These are phyloP conservation scores for Dipodomys ordii DNA, from an alignment of 2,113 vertebrate genomes.

Conservation along the genomic window DNA sequence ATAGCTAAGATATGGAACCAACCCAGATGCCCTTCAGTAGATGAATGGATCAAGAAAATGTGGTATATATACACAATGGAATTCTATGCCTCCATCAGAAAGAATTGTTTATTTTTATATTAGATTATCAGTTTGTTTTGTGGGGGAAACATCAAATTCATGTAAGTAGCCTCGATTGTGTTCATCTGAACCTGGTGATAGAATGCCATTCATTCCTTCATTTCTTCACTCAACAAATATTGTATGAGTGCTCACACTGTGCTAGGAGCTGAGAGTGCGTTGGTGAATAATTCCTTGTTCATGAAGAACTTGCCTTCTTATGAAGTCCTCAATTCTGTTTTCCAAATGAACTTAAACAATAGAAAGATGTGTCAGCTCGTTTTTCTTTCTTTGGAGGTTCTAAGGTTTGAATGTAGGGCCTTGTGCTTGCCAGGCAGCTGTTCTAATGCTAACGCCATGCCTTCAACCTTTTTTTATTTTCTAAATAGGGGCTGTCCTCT, in stretches of 20 bases:
- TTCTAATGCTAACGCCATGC: too few relatives aligned
- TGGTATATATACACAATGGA: too few relatives aligned
- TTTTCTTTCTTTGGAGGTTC: too few relatives aligned
- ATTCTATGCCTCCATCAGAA: too few relatives aligned
- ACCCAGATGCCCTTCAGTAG: too few relatives aligned
- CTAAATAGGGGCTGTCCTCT: too few relatives aligned
- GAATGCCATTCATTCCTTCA: background rate
- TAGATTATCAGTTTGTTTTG: background rate
- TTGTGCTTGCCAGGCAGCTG: too few relatives aligned
- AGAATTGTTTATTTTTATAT: background rate
- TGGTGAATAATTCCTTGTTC: background rate
- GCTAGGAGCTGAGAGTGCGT: background rate
- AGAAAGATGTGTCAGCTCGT: slow-evolving; percentile 22
- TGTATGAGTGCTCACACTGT: background rate
- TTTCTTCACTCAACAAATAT: background rate
- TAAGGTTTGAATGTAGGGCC: too few relatives aligned
- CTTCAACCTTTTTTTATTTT: too few relatives aligned
- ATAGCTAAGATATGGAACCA: too few relatives aligned
- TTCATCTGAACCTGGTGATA: background rate
- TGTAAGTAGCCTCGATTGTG: background rate
- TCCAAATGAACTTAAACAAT: background rate
- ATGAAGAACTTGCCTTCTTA: background rate
- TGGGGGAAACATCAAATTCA: background rate
- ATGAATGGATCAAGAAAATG: too few relatives aligned
- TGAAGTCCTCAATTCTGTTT: slow-evolving; percentile 32